These are phyloP conservation scores for Poeciliopsis retropinna DNA, from an alignment of 2,113 vertebrate species.

Conservation along the genomic window DNA sequence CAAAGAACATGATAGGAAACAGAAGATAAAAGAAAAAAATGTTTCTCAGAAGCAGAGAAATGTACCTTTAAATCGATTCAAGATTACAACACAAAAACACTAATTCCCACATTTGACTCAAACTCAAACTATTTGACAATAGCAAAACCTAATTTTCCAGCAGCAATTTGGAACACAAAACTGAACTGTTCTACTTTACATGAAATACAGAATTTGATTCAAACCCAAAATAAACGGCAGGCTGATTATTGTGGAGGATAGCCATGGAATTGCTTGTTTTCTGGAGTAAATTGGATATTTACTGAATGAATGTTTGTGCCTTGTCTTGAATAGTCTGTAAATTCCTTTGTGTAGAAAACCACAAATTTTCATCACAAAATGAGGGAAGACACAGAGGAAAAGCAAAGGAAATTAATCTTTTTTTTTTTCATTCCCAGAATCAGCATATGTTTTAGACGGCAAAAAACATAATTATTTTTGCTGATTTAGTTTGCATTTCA, in stretches of 20 bases:
- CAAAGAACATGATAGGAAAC: not conserved
- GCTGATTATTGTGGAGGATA: constrained; percentile 38
- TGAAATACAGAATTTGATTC: constrained; percentile 6
- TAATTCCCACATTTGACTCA: constrained; percentile 3
- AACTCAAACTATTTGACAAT: not conserved
- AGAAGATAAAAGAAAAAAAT: not conserved
- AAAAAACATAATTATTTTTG: not conserved
- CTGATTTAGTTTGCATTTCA: too few relatives aligned
- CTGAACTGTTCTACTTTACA: constrained; percentile 15
- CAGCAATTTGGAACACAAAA: constrained; percentile 3
- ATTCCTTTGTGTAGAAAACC: constrained; percentile 36
- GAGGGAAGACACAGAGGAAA: constrained; percentile 21
- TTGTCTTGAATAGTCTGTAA: constrained; percentile 31
- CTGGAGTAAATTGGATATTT: constrained; percentile 45
- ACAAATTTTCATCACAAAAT: constrained; percentile 47
- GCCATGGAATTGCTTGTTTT: constrained; percentile 39
- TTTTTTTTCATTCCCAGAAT: too few relatives aligned
- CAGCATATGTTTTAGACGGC: too few relatives aligned
- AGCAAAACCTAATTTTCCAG: constrained; percentile 12
- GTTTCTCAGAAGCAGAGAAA: not conserved
- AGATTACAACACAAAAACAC: constrained; percentile 25
- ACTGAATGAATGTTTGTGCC: constrained; percentile 34
- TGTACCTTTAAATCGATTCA: constrained; percentile 3
- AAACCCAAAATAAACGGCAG: constrained; percentile 30
- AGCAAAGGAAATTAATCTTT: constrained; percentile 24